Conservation (phyloP, 1,140 invertebrate genomes). For the Tachypleus tridentatus region DNA sequence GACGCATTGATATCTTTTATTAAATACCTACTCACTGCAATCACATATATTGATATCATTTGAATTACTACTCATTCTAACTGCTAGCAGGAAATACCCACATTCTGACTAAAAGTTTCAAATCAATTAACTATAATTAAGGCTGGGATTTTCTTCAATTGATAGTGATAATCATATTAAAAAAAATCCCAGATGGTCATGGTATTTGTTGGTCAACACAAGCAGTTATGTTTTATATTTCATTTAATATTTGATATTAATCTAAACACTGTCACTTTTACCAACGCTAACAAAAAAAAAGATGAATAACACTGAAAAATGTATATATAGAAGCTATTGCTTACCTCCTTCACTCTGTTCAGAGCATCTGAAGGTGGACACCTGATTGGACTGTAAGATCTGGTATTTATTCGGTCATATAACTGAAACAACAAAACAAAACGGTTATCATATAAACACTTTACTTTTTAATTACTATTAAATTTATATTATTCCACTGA, state of each 20-base stretch:
- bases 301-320: neutral
- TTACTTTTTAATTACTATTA: too few relatives aligned
- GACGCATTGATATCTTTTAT: too few relatives aligned
- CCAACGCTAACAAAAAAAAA: neutral
- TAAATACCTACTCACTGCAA: too few relatives aligned
- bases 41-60: too few relatives aligned
- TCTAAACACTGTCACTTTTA: neutral
- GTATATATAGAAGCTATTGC: conserved; percentile 4
- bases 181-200: neutral
- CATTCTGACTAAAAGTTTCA: too few relatives aligned
- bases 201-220: neutral
- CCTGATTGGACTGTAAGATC: conserved; percentile 47
- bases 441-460: too few relatives aligned
- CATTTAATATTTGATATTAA: neutral
- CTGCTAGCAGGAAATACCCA: too few relatives aligned
- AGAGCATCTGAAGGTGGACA: conserved; percentile 67
- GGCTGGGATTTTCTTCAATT: neutral
- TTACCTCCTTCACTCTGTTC: conserved; percentile 48
- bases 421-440: conserved; percentile 44
- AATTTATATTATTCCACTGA: too few relatives aligned
- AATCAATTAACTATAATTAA: too few relatives aligned
- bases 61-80: too few relatives aligned
- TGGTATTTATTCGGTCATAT: conserved; percentile 69
- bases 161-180: neutral
- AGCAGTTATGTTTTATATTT: neutral